Conservation (phyloP, 1,140 invertebrate species). For the Polypedilum vanderplanki region DNA sequence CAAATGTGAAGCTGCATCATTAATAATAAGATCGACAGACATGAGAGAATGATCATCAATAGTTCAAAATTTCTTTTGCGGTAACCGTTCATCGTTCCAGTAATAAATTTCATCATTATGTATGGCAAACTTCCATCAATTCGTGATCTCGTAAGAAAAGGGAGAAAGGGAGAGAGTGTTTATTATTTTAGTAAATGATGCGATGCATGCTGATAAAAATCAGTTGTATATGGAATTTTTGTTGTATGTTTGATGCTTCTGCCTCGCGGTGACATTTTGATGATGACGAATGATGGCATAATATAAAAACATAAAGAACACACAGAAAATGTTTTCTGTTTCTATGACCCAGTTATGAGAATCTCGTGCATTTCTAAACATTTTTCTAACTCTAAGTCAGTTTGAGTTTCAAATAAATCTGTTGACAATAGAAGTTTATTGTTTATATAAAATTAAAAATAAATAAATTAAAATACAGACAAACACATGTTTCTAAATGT, state of each 20-base stretch:
- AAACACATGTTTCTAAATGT: neutral
- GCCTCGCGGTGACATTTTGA: slow-evolving; percentile 3
- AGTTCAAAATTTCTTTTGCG: neutral
- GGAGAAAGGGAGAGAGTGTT: neutral
- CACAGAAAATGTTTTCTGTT: neutral
- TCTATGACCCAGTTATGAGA: neutral
- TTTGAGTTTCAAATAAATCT: neutral
- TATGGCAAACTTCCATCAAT: neutral
- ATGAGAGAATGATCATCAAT: neutral
- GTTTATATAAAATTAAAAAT: neutral
- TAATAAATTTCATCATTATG: neutral
- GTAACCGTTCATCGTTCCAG: neutral
- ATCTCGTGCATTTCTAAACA: neutral
- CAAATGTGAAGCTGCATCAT: no score
- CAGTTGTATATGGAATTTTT: neutral
- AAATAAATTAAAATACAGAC: neutral
- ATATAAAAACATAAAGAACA: neutral
- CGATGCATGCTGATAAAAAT: slow-evolving; percentile 20
- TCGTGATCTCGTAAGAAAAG: neutral
- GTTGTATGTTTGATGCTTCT: neutral
- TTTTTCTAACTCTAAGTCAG: neutral
- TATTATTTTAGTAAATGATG: slow-evolving; percentile 22
- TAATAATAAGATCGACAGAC: neutral
- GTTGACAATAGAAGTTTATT: neutral
- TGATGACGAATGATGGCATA: slow-evolving; percentile 25